A percentile compares a stretch with the other conserved stretches of the same genome.
These are phyloP conservation scores for Microtus ochrogaster DNA, from an alignment of 2,113 vertebrate species.

Conservation along the genomic window DNA sequence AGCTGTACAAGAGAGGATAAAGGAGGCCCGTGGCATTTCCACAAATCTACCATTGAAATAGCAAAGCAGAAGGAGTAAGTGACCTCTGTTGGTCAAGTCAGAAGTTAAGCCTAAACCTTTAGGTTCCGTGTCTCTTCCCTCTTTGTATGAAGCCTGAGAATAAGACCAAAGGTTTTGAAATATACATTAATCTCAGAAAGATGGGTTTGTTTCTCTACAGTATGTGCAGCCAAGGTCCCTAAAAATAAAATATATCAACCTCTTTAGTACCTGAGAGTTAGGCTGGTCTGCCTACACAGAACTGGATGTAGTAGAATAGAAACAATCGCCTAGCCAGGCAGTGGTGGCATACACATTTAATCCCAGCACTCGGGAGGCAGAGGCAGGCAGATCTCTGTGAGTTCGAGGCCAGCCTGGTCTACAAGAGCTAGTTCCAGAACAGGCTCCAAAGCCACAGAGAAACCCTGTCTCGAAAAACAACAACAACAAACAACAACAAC, in stretches of 20 bases:
- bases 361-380: too few species aligned
- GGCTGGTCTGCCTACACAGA: neutral
- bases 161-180: neutral
- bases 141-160: neutral
- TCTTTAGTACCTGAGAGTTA: slow-evolving; percentile 28
- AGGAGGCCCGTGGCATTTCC: neutral
- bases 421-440: too few species aligned
- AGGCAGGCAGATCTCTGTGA: too few species aligned
- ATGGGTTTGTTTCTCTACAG: neutral
- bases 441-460: too few species aligned
- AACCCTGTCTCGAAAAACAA: too few species aligned
- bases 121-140: neutral
- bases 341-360: too few species aligned
- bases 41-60: neutral
- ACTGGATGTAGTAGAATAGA: neutral
- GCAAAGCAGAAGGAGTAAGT: neutral
- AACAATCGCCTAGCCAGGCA: neutral
- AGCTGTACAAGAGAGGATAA: neutral
- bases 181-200: slow-evolving; percentile 22
- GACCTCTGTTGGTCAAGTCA: neutral
- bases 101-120: neutral
- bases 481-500: neutral
- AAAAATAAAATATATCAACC: slow-evolving; percentile 11
- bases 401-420: too few species aligned
- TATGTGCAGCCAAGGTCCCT: neutral